These are phyloP conservation scores for Rhabdomys dilectus DNA, from an alignment of 2,113 vertebrate genomes.

Conservation along the genomic window DNA sequence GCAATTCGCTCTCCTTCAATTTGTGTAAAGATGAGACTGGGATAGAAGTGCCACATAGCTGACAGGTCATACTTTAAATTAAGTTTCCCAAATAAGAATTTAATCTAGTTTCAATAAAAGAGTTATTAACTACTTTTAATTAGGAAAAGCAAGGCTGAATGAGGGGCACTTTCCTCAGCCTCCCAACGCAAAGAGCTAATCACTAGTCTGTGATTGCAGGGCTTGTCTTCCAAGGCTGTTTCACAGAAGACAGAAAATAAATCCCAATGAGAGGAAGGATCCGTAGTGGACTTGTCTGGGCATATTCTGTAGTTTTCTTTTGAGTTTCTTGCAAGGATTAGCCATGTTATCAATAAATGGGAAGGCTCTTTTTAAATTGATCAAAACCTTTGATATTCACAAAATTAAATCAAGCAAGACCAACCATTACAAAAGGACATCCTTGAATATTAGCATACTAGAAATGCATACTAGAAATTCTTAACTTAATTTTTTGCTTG, in stretches of 20 bases:
- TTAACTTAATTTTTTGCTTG: constrained; percentile 12
- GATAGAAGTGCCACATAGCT: constrained; percentile 82
- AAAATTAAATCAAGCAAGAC: constrained; percentile 37
- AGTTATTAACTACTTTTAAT: constrained; percentile 87
- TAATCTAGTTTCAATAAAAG: constrained; percentile 87
- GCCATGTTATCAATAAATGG: constrained; percentile 62
- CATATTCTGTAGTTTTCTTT: neutral
- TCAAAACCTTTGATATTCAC: neutral
- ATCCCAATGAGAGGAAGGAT: constrained; percentile 67
- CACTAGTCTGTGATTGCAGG: constrained; percentile 75
- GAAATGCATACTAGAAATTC: no score
- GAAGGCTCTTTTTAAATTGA: constrained; percentile 11
- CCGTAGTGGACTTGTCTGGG: constrained; percentile 65
- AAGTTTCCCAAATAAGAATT: constrained; percentile 87
- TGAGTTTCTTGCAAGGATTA: constrained; percentile 60
- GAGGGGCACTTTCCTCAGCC: constrained; percentile 74
- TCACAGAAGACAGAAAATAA: constrained; percentile 65
- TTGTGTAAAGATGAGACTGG: constrained; percentile 77
- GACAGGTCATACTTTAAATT: constrained; percentile 87
- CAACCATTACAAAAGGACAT: neutral
- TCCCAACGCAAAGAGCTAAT: constrained; percentile 67
- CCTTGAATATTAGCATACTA: neutral
- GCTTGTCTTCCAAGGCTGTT: constrained; percentile 73
- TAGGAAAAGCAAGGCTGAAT: constrained; percentile 82
- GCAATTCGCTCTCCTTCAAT: constrained; percentile 76